Percentiles rank a stretch among this genome's conserved stretches.
phyloP scores from a whole-genome alignment of 2,113 vertebrate species.

The Ceyx cyanopectus region DNA sequence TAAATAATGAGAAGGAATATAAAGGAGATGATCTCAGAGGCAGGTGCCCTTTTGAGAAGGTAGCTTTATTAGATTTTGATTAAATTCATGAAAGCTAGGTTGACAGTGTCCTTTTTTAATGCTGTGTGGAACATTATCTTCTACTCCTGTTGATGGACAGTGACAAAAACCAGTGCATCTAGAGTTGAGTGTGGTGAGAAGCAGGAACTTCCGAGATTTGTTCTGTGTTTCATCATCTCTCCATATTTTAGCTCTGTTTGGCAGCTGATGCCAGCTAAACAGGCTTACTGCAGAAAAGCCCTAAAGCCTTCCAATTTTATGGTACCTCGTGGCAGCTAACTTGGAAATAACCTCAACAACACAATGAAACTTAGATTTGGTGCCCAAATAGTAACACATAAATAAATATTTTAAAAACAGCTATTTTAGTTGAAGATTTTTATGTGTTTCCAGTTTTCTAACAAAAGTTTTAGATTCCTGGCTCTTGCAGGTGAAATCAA shows the following conservation, averaged over 20 bases:
- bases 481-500: background rate
- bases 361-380: background rate
- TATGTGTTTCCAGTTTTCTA: background rate
- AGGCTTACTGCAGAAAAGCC: background rate
- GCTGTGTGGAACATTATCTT: conserved; percentile 25
- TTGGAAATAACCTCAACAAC: background rate
- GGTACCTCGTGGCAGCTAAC: background rate
- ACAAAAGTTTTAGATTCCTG: background rate
- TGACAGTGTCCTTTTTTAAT: conserved; percentile 47
- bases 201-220: background rate
- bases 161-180: conserved; percentile 28
- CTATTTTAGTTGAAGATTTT: background rate
- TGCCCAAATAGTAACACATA: background rate
- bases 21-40: conserved; percentile 64
- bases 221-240: conserved; percentile 1
- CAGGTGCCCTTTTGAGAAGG: conserved; percentile 62
- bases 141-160: conserved; percentile 4
- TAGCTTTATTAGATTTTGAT: conserved; percentile 63
- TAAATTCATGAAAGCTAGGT: conserved; percentile 50
- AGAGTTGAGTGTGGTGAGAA: background rate
- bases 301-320: background rate
- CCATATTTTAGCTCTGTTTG: background rate
- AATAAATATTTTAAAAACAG: background rate
- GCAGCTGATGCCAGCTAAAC: background rate
- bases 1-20: conserved; percentile 64